Evolutionary conservation across 2,113 vertebrate genomes (phyloP).

Genomic region (Euleptes europaea): DNA sequence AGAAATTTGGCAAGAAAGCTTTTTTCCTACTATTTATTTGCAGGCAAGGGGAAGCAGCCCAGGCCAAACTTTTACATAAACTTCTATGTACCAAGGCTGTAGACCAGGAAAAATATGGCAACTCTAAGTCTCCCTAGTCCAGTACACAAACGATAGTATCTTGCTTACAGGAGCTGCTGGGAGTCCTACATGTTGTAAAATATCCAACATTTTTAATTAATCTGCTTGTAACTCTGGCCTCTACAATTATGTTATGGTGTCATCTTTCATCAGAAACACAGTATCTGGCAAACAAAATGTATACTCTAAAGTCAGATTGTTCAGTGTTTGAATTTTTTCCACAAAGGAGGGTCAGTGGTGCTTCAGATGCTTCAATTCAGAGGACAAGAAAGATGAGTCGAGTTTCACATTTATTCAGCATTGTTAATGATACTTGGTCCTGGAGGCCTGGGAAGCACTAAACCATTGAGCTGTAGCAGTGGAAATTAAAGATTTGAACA

Average conservation of each 20-base stretch:
- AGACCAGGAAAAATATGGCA: background rate
- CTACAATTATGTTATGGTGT: background rate
- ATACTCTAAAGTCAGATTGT: background rate
- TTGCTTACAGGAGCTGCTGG: background rate
- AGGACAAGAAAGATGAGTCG: slow-evolving; percentile 67
- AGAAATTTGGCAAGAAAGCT: too few relatives aligned
- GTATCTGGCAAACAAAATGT: background rate
- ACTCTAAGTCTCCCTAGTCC: background rate
- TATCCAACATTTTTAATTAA: too few relatives aligned
- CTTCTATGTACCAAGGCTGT: background rate
- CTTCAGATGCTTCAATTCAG: slow-evolving; percentile 49
- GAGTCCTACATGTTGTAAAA: background rate
- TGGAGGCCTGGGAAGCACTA: slow-evolving; percentile 61
- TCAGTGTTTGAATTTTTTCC: background rate
- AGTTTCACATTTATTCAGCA: slow-evolving; percentile 64
- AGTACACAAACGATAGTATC: background rate
- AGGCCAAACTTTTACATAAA: background rate
- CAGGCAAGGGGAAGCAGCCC: background rate
- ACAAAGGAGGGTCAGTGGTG: slow-evolving; percentile 31
- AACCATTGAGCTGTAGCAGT: slow-evolving; percentile 64
- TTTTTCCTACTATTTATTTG: background rate
- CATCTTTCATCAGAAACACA: background rate
- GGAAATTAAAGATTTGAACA: slow-evolving; percentile 72
- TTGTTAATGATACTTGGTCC: slow-evolving; percentile 76
- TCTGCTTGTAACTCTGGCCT: too few relatives aligned